These are phyloP conservation scores for Bimastos eiseni DNA, from an alignment of 2,888 invertebrate genomes.

Conservation along the genomic window DNA sequence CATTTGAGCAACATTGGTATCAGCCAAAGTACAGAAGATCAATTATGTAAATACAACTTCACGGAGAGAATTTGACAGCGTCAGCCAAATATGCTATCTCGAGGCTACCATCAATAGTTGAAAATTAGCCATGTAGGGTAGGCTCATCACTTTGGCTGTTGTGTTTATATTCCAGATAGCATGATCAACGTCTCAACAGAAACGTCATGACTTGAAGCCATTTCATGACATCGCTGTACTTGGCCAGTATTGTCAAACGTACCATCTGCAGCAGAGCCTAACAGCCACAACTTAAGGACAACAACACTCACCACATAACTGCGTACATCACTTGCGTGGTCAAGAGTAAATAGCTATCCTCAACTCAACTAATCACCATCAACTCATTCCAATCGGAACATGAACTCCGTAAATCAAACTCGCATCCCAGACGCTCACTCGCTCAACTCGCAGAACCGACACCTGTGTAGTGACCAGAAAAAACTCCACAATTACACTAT, in stretches of 20 bases:
- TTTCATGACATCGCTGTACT: not conserved
- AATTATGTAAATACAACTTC: not conserved
- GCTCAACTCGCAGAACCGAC: not conserved
- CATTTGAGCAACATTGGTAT: not conserved
- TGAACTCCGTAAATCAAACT: not conserved
- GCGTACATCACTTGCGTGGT: not conserved
- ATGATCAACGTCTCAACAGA: not conserved
- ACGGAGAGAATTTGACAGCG: not conserved
- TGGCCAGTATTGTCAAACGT: not conserved
- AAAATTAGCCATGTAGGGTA: not conserved
- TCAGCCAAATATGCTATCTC: not conserved
- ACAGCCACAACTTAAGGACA: not conserved
- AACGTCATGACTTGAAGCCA: not conserved
- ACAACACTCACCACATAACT: not conserved
- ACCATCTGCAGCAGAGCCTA: not conserved
- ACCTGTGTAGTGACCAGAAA: not conserved
- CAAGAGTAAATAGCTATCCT: not conserved
- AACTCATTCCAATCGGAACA: not conserved
- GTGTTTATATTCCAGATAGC: not conserved
- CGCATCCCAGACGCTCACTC: not conserved
- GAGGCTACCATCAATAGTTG: not conserved
- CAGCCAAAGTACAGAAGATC: not conserved
- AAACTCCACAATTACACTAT: not conserved
- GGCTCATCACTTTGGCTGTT: not conserved
- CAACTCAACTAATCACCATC: not conserved